A percentile compares a stretch with the other conserved stretches of the same genome.
These are phyloP conservation scores for Poecilia latipinna DNA, from an alignment of 2,113 vertebrate species.

Conservation along the genomic window DNA sequence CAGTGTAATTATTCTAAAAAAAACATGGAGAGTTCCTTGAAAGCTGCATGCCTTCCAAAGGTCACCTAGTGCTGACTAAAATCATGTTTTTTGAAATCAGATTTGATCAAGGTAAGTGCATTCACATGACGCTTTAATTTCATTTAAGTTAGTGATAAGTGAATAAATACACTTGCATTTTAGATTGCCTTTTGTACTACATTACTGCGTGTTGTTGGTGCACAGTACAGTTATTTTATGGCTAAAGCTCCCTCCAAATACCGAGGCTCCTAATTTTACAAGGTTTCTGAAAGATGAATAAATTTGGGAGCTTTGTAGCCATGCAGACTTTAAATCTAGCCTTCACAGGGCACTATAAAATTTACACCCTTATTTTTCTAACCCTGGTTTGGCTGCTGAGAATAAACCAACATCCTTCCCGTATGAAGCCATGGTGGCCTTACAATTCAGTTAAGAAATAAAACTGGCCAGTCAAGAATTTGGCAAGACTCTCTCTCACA, in stretches of 20 bases:
- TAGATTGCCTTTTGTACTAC: background rate
- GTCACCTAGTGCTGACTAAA: background rate
- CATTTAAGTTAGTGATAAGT: background rate
- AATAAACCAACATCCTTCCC: slow-evolving; percentile 7
- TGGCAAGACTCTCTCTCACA: slow-evolving; percentile 50
- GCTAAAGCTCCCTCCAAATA: background rate
- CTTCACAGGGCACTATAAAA: background rate
- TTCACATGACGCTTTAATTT: background rate
- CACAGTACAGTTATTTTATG: background rate
- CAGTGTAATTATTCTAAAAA: background rate
- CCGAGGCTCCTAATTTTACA: background rate
- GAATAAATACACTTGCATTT: background rate
- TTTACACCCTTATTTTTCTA: background rate
- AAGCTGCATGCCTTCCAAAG: background rate
- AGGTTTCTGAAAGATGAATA: background rate
- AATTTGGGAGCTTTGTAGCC: background rate
- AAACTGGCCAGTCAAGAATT: slow-evolving; percentile 25
- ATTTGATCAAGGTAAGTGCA: no score
- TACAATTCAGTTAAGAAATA: background rate
- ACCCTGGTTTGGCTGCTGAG: background rate
- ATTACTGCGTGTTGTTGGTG: background rate
- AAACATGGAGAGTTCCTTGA: background rate
- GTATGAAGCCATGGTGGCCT: background rate
- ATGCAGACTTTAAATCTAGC: background rate
- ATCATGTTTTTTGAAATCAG: no score